Percentiles rank a stretch among this genome's conserved stretches.
These are phyloP conservation scores for Champsocephalus gunnari DNA, from an alignment of 2,797 vertebrate species.

Conservation along the genomic window DNA sequence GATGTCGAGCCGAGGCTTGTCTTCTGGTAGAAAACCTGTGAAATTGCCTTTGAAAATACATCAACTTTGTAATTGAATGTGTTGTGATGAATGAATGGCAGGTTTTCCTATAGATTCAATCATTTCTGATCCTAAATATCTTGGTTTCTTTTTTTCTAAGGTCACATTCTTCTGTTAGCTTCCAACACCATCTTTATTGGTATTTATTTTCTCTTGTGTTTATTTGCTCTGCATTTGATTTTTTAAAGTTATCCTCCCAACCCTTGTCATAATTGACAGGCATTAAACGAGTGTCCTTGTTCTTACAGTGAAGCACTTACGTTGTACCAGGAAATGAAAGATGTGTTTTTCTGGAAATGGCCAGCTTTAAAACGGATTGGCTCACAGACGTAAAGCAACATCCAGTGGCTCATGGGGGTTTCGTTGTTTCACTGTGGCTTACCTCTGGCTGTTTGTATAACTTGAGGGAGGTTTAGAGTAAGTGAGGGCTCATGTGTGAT, in stretches of 20 bases:
- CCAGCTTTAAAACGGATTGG: no score
- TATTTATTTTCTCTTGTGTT: no score
- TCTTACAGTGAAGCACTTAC: not conserved
- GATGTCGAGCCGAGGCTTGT: not conserved
- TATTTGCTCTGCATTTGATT: no score
- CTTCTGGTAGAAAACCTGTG: no score
- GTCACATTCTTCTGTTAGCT: no score
- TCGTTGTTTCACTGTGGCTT: conserved; percentile 15
- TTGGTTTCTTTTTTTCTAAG: no score
- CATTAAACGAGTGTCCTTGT: not conserved
- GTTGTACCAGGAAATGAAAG: not conserved
- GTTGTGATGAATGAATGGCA: not conserved
- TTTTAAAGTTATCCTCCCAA: no score
- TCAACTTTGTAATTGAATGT: not conserved
- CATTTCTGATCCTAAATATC: no score
- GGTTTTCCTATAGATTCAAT: no score
- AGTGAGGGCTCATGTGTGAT: no score
- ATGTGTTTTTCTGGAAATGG: not conserved
- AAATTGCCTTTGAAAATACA: not conserved
- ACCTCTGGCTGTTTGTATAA: conserved; percentile 11
- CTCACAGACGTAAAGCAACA: not conserved
- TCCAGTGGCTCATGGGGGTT: not conserved
- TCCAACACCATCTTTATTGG: no score
- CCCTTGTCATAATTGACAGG: no score
- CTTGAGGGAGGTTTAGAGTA: not conserved